Percentiles rank a stretch among this genome's conserved stretches.
Conservation (phyloP, 2,113 vertebrate species). For the Notiomystis cincta region DNA sequence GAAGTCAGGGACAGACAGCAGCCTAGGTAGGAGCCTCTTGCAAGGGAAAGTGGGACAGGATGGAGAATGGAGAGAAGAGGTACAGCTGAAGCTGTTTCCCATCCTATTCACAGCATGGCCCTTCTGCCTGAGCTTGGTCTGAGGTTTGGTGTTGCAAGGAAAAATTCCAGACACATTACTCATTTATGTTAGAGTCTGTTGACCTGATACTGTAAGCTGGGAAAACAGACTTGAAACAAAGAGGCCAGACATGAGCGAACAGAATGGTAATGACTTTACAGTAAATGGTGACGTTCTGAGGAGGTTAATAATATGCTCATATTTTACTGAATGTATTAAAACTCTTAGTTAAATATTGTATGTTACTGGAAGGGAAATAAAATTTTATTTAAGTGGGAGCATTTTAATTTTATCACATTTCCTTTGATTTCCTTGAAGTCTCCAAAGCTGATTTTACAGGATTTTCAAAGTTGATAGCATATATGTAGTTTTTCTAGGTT, state of each 20-base stretch:
- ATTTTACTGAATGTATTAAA: constrained; percentile 54
- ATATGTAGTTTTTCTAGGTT: constrained; percentile 1
- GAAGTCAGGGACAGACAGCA: not conserved
- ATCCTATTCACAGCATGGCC: not conserved
- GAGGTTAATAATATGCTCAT: constrained; percentile 51
- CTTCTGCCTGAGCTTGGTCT: constrained; percentile 10
- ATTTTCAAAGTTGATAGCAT: constrained; percentile 33
- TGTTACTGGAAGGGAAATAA: constrained; percentile 64
- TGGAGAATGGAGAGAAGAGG: not conserved
- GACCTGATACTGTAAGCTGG: constrained; percentile 63
- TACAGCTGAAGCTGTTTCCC: constrained; percentile 14
- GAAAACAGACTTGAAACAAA: constrained; percentile 67
- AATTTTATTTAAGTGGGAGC: constrained; percentile 43
- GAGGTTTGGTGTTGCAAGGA: constrained; percentile 64
- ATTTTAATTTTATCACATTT: constrained; percentile 58
- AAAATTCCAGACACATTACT: constrained; percentile 68
- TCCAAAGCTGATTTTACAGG: constrained; percentile 51
- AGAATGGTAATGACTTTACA: constrained; percentile 59
- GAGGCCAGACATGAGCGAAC: constrained; percentile 57
- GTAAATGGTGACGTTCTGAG: constrained; percentile 49
- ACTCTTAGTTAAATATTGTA: constrained; percentile 57
- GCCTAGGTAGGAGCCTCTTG: not conserved
- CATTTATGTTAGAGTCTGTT: constrained; percentile 62
- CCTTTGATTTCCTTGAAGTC: constrained; percentile 60
- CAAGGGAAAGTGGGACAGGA: not conserved